Percentiles rank a stretch among this genome's conserved stretches.
Evolutionary conservation across 1,140 invertebrate genomes (phyloP).

Genomic region (Aphidius ervi): DNA sequence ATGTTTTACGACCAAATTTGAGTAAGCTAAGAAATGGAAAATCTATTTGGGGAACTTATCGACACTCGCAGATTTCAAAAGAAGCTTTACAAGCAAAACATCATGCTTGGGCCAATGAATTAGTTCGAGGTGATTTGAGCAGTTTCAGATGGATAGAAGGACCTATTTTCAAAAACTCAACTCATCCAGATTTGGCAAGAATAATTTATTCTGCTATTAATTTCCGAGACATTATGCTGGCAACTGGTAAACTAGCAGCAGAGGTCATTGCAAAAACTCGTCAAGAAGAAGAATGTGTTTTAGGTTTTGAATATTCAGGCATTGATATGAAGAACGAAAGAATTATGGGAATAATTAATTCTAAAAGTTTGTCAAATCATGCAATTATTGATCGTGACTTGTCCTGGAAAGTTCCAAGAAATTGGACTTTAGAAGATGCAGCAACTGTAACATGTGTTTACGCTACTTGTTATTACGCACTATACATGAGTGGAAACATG

Average conservation of each 20-base stretch:
- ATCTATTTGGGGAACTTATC: conserved; percentile 71
- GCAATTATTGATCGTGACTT: conserved; percentile 58
- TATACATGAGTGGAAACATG: conserved; percentile 58
- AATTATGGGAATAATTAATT: conserved; percentile 66
- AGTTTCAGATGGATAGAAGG: conserved; percentile 80
- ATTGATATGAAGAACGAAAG: conserved; percentile 51
- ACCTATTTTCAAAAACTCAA: conserved; percentile 39
- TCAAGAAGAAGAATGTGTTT: conserved; percentile 60
- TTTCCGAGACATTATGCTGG: conserved; percentile 76
- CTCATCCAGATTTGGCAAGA: conserved; percentile 48
- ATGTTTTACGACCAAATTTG: conserved; percentile 54
- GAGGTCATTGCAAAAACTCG: conserved; percentile 59
- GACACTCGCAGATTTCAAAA: conserved; percentile 60
- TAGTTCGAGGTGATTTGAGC: conserved; percentile 78
- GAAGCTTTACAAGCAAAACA: conserved; percentile 47
- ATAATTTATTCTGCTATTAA: conserved; percentile 68
- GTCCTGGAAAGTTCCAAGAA: conserved; percentile 75
- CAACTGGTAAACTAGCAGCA: conserved; percentile 66
- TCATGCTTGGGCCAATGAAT: conserved; percentile 76
- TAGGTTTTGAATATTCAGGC: conserved; percentile 74
- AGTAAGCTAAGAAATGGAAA: conserved; percentile 51
- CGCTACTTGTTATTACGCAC: conserved; percentile 77
- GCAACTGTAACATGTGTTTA: conserved; percentile 85
- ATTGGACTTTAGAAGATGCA: conserved; percentile 82
- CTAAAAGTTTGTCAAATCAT: conserved; percentile 59